Evolutionary conservation across 2,797 vertebrate species (phyloP).

Genomic region (Silurus lanzhouensis): DNA sequence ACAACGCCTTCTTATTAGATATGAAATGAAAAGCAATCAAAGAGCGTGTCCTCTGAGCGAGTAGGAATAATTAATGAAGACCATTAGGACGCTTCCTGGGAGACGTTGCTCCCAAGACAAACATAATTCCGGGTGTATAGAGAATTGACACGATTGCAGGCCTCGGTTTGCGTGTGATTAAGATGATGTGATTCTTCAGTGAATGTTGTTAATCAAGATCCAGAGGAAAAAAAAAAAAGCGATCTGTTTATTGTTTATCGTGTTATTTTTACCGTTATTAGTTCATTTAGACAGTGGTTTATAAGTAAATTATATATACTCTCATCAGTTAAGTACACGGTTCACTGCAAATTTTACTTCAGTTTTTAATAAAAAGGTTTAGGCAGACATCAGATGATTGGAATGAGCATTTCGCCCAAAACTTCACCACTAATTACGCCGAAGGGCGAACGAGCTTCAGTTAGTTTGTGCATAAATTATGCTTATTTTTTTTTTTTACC

Average conservation of each 20-base stretch:
- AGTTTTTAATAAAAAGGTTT: neutral
- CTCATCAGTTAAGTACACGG: neutral
- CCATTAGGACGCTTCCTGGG: constrained; percentile 31
- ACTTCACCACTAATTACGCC: constrained; percentile 27
- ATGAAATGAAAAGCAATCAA: constrained; percentile 30
- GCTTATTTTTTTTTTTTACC: constrained; percentile 1
- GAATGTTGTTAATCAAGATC: no score
- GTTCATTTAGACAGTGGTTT: neutral
- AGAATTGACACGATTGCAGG: constrained; percentile 4
- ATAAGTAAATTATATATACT: neutral
- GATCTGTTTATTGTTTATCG: no score
- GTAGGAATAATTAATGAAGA: constrained; percentile 42
- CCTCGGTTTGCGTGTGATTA: constrained; percentile 14
- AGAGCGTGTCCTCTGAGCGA: constrained; percentile 9
- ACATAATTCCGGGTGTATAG: constrained; percentile 10
- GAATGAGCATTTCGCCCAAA: no score
- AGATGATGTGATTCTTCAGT: constrained; percentile 9
- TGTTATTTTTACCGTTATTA: neutral
- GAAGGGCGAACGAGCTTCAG: constrained; percentile 18
- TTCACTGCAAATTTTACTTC: neutral
- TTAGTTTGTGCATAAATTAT: constrained; percentile 33
- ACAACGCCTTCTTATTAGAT: constrained; percentile 32
- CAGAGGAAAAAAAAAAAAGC: neutral
- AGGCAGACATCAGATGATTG: neutral
- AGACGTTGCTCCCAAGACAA: neutral